Evolutionary conservation across 2,888 invertebrate genomes (phyloP).

Genomic region (Erpobdella octoculata): DNA sequence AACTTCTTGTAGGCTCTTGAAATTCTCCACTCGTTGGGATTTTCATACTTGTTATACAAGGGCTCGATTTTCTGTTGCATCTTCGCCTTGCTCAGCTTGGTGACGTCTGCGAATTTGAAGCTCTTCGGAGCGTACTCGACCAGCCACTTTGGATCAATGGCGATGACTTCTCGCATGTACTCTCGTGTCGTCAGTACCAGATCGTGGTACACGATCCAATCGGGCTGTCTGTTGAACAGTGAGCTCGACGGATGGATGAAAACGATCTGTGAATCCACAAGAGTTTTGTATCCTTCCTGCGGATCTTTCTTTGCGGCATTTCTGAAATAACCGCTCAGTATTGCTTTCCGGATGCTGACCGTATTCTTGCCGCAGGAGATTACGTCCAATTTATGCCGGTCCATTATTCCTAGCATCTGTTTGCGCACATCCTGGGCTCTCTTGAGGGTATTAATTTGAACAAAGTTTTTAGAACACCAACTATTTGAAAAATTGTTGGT

Average conservation of each 20-base stretch:
- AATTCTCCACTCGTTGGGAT: conserved; percentile 97
- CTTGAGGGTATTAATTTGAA: conserved; percentile 90
- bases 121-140: conserved; percentile 98
- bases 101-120: conserved; percentile 96
- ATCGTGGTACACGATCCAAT: conserved; percentile 99
- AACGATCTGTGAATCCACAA: conserved; percentile 90
- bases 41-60: conserved; percentile 95
- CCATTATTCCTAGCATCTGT: conserved; percentile 93
- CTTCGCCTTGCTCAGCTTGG: conserved; percentile 95
- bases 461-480: conserved; percentile 99
- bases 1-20: conserved; percentile 59
- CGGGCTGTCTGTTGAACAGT: conserved; percentile 93
- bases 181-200: conserved; percentile 96
- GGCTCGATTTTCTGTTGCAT: conserved; percentile 96
- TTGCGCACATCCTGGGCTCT: conserved; percentile 95
- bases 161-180: conserved; percentile 87
- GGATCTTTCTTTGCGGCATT: conserved; percentile 99
- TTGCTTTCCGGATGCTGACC: conserved; percentile 89
- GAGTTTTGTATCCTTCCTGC: conserved; percentile 86
- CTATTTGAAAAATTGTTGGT: conserved; percentile 97
- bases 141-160: conserved; percentile 65
- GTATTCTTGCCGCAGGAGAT: conserved; percentile 92
- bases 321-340: conserved; percentile 92
- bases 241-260: conserved; percentile 98
- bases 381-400: conserved; percentile 67